A percentile compares a stretch with the other conserved stretches of the same genome.
phyloP scores from a whole-genome alignment of 2,113 vertebrate genomes.

The Mesembrinibis cayennensis region DNA sequence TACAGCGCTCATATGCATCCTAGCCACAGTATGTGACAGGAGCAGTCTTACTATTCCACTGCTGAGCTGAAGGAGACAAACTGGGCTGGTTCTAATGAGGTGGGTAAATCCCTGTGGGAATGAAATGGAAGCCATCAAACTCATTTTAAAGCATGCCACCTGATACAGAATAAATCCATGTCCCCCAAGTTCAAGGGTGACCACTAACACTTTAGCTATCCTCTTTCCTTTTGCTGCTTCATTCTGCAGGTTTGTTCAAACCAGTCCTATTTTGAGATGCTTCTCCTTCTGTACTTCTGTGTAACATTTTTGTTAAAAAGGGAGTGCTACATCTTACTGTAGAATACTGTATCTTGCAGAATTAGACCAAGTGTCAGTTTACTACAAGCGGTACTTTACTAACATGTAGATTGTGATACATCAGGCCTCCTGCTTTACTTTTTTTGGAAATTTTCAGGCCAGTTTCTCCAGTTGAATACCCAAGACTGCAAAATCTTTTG shows the following conservation, averaged over 20 bases:
- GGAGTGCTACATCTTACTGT: not conserved
- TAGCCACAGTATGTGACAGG: too few relatives aligned
- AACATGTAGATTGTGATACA: not conserved
- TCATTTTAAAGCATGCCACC: not conserved
- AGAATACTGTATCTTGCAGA: not conserved
- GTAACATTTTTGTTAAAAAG: not conserved
- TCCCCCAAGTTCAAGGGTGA: not conserved
- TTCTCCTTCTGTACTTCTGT: not conserved
- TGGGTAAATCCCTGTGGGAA: not conserved
- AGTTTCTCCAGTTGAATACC: not conserved
- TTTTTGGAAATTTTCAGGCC: not conserved
- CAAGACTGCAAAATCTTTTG: not conserved
- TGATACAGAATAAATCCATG: not conserved
- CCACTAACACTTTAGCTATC: not conserved
- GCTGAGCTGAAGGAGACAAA: not conserved
- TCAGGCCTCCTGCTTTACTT: not conserved
- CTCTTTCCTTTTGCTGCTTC: not conserved
- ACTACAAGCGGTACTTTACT: not conserved
- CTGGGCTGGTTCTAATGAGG: not conserved
- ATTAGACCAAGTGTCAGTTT: not conserved
- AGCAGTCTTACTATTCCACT: not conserved
- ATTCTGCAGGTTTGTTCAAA: not conserved
- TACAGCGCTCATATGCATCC: accelerated
- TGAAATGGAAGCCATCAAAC: not conserved
- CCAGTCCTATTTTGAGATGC: not conserved